Conservation (phyloP, 37 sponge, comb jelly and placozoan genomes). For the Lycopodina hypogea region DNA sequence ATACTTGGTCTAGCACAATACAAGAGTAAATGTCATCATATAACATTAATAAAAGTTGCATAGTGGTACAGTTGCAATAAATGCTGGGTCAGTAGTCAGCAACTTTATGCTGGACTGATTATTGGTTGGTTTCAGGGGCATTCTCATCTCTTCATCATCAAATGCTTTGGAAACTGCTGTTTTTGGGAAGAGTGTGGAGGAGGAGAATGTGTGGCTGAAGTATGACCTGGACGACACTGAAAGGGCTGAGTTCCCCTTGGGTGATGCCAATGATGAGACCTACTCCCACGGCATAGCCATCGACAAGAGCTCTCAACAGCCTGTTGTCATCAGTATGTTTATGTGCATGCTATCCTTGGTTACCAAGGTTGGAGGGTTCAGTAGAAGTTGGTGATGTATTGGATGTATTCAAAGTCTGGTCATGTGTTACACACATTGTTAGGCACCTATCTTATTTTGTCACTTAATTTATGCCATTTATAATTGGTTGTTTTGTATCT, state of each 20-base stretch:
- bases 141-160: slow-evolving; percentile 51
- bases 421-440: no score
- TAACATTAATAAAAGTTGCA: no score
- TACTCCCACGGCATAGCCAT: slow-evolving; percentile 62
- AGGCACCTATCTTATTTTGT: neutral
- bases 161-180: slow-evolving; percentile 44
- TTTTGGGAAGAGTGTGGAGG: neutral
- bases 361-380: no score
- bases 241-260: slow-evolving; percentile 70
- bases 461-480: no score
- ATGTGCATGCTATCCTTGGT: neutral
- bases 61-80: no score
- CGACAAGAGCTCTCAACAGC: slow-evolving; percentile 46
- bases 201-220: slow-evolving; percentile 52
- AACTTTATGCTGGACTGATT: neutral
- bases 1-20: neutral
- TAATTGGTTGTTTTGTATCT: no score
- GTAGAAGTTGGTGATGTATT: no score
- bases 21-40: no score
- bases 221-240: slow-evolving; percentile 71
- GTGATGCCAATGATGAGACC: slow-evolving; percentile 49
- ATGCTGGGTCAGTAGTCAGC: neutral
- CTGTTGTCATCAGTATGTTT: slow-evolving; percentile 37
- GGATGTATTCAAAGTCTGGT: no score
- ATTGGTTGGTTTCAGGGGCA: slow-evolving; percentile 29